These are phyloP conservation scores for Saxidomus purpurata DNA, from an alignment of 1,140 invertebrate genomes.

Conservation along the genomic window DNA sequence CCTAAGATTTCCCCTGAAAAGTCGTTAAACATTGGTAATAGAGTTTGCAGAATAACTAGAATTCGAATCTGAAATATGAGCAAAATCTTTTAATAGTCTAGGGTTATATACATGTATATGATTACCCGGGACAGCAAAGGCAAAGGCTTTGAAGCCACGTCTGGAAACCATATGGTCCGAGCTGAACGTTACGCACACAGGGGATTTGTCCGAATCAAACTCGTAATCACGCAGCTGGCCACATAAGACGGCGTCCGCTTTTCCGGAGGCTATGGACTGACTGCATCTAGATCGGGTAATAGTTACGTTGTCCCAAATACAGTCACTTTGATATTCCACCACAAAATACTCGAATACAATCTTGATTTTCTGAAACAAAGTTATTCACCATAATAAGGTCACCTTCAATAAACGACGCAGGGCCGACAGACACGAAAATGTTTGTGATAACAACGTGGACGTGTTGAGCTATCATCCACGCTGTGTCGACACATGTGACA, in stretches of 20 bases:
- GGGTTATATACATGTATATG: no score
- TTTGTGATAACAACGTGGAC: no score
- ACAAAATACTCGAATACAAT: constrained; percentile 8
- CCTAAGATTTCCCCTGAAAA: no score
- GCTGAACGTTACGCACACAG: not conserved
- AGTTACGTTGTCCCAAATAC: constrained; percentile 6
- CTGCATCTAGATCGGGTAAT: not conserved
- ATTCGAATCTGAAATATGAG: no score
- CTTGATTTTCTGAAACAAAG: not conserved
- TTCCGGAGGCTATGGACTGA: not conserved
- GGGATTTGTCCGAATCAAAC: not conserved
- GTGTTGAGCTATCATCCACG: no score
- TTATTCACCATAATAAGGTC: no score
- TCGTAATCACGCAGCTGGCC: not conserved
- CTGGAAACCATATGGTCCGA: not conserved
- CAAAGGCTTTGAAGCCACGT: constrained; percentile 9
- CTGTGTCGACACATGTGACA: no score
- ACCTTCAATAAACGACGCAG: no score
- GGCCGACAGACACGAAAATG: no score
- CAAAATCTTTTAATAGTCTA: no score
- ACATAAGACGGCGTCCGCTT: not conserved
- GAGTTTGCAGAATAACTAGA: no score
- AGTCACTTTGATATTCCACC: not conserved
- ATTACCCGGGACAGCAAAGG: not conserved
- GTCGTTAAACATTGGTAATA: no score